phyloP scores from a whole-genome alignment of 2,888 invertebrate species.

The Petrolisthes cinctipes region DNA sequence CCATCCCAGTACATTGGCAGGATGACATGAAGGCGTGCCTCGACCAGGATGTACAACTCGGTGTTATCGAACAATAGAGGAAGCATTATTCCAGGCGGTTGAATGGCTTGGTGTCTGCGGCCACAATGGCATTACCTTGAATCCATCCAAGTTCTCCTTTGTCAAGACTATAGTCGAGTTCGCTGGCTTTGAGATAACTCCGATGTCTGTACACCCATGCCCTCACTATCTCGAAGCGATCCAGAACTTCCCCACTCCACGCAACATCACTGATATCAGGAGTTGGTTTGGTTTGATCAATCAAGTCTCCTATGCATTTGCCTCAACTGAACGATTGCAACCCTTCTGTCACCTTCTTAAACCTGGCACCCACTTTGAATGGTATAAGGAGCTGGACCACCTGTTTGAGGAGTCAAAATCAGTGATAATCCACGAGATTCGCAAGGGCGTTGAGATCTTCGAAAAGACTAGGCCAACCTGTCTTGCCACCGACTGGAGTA shows the following conservation, averaged over 20 bases:
- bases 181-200: constrained; percentile 18
- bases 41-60: constrained; percentile 30
- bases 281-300: constrained; percentile 40
- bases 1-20: constrained; percentile 20
- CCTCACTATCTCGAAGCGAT: constrained; percentile 21
- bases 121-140: constrained; percentile 38
- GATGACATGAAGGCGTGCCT: constrained; percentile 31
- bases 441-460: neutral
- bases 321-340: constrained; percentile 16
- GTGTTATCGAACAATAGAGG: constrained; percentile 13
- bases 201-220: neutral
- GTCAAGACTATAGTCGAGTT: constrained; percentile 24
- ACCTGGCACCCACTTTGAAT: neutral
- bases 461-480: constrained; percentile 12
- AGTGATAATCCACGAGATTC: constrained; percentile 16
- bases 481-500: constrained; percentile 33
- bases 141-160: constrained; percentile 32
- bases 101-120: constrained; percentile 25
- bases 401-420: constrained; percentile 9
- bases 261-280: constrained; percentile 40
- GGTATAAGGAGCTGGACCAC: constrained; percentile 14
- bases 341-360: constrained; percentile 34
- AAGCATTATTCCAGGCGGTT: neutral
- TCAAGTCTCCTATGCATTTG: constrained; percentile 37
- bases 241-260: constrained; percentile 28